Evolutionary conservation across 2,797 vertebrate genomes (phyloP).

Genomic region (Avahi laniger): DNA sequence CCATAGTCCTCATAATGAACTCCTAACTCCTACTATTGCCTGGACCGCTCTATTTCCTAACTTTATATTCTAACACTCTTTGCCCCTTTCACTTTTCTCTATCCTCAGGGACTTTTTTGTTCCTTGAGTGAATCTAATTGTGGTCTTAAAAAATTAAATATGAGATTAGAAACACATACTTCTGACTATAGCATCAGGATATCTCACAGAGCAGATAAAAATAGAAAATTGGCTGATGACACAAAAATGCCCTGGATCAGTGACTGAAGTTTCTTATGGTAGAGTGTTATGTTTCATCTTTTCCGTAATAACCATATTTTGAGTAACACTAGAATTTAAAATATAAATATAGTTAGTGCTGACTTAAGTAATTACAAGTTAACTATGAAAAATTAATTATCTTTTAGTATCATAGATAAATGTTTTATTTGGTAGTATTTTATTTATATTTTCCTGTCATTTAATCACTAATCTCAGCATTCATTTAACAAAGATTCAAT

Average conservation of each 20-base stretch:
- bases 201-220: background rate
- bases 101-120: background rate
- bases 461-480: background rate
- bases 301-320: background rate
- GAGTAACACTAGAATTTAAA: background rate
- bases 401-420: slow-evolving; percentile 9
- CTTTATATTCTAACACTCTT: background rate
- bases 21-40: background rate
- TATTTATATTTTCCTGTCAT: background rate
- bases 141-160: background rate
- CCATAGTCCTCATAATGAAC: background rate
- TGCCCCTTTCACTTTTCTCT: background rate
- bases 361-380: slow-evolving; percentile 26
- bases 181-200: slow-evolving; percentile 34
- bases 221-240: slow-evolving; percentile 20
- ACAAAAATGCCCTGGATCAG: background rate
- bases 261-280: slow-evolving; percentile 29
- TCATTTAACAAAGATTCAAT: slow-evolving; percentile 47
- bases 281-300: slow-evolving; percentile 25
- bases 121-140: background rate
- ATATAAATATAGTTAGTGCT: background rate
- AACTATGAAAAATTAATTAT: background rate
- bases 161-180: background rate
- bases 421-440: slow-evolving; percentile 5
- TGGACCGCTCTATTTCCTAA: background rate